These are phyloP conservation scores for Anseranas semipalmata DNA, from an alignment of 2,113 vertebrate genomes.

Conservation along the genomic window DNA sequence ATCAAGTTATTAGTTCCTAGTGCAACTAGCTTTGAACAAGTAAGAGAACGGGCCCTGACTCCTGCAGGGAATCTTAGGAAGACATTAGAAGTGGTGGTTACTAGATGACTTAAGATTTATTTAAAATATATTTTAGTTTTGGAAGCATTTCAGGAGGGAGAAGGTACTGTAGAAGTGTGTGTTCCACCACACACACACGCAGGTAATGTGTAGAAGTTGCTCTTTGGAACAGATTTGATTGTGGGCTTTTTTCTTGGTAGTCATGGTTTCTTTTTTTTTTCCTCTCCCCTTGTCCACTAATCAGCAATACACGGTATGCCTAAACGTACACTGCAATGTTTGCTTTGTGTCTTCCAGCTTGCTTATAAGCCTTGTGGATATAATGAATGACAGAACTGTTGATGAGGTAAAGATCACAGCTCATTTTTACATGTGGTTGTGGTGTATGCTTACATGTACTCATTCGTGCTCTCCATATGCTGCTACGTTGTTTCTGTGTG, in stretches of 20 bases:
- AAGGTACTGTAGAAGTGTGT: not conserved
- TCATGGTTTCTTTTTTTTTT: not conserved
- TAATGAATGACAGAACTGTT: conserved; percentile 85
- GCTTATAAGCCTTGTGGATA: conserved; percentile 87
- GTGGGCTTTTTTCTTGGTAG: not conserved
- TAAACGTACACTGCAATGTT: not conserved
- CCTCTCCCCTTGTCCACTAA: not conserved
- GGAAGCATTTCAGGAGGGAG: not conserved
- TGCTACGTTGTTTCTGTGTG: not conserved
- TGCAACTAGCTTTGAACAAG: not conserved
- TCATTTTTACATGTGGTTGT: not conserved
- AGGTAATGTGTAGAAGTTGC: not conserved
- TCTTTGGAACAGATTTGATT: not conserved
- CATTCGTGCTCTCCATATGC: not conserved
- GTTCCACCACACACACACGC: accelerated
- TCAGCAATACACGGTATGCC: not conserved
- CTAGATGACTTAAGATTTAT: not conserved
- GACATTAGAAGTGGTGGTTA: not conserved
- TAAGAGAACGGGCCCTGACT: not conserved
- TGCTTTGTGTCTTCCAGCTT: conserved; percentile 77
- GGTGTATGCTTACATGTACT: not conserved
- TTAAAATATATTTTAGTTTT: not conserved
- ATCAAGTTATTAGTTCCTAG: not conserved
- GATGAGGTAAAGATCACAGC: conserved; percentile 82
- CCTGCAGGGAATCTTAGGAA: not conserved